phyloP scores from a whole-genome alignment of 2,888 invertebrate genomes.

The Saturnia japonica region DNA sequence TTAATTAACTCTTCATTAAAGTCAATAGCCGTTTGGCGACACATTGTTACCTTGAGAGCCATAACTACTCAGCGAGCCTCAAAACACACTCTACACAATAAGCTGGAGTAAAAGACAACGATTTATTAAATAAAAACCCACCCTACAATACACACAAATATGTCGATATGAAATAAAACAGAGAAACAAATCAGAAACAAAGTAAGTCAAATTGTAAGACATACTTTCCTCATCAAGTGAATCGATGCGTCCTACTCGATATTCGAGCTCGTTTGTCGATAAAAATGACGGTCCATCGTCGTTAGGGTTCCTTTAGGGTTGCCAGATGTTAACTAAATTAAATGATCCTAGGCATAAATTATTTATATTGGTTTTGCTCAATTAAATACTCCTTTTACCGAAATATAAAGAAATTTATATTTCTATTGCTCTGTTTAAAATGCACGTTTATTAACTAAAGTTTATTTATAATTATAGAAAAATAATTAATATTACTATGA shows the following conservation, averaged over 20 bases:
- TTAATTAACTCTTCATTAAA: too few relatives aligned
- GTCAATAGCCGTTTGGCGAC: too few relatives aligned
- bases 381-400: background rate
- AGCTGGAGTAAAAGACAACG: too few relatives aligned
- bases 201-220: background rate
- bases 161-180: background rate
- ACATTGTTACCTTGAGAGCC: too few relatives aligned
- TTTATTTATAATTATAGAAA: too few relatives aligned
- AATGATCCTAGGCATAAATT: background rate
- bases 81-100: too few relatives aligned
- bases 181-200: constrained; percentile 11
- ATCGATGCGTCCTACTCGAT: constrained; percentile 18
- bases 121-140: background rate
- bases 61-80: too few relatives aligned
- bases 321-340: background rate
- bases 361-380: too few relatives aligned
- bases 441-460: too few relatives aligned
- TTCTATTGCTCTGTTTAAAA: too few relatives aligned
- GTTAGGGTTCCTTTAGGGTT: background rate
- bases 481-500: too few relatives aligned
- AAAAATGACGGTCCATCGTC: constrained; percentile 15
- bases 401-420: too few relatives aligned
- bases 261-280: constrained; percentile 21
- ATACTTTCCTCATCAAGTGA: background rate
- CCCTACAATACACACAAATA: background rate